Conservation (phyloP, 1,140 invertebrate genomes). For the Parasteatoda tepidariorum region DNA sequence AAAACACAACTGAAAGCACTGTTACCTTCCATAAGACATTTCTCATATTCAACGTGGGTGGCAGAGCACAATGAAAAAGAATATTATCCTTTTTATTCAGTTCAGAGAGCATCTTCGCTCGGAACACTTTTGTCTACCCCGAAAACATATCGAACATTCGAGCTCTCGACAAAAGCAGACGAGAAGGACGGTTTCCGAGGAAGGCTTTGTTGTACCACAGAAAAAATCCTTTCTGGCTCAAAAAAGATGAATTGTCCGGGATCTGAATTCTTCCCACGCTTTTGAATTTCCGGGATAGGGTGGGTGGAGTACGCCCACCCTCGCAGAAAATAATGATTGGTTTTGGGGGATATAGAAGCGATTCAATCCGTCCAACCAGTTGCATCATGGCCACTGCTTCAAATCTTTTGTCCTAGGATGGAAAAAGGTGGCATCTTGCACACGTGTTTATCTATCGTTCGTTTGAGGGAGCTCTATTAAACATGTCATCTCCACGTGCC, state of each 20-base stretch:
- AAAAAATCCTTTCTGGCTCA: slow-evolving; percentile 2
- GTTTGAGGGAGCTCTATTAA: not conserved
- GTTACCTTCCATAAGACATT: no score
- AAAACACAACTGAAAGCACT: no score
- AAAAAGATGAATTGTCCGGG: slow-evolving; percentile 27
- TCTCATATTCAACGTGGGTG: not conserved
- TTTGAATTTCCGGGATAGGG: not conserved
- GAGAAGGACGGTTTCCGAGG: not conserved
- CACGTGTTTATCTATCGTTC: not conserved
- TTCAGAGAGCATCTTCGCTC: not conserved
- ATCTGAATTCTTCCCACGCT: slow-evolving; percentile 5
- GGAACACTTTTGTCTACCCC: not conserved
- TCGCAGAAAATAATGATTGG: not conserved
- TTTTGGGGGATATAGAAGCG: not conserved
- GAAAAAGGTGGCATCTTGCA: not conserved
- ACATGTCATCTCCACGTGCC: not conserved
- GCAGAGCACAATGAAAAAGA: not conserved
- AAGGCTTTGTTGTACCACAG: not conserved
- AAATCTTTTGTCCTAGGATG: not conserved
- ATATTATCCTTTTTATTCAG: not conserved
- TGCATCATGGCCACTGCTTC: not conserved
- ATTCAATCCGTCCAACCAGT: slow-evolving; percentile 1
- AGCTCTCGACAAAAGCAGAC: not conserved
- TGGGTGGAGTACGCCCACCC: slow-evolving; percentile 9
- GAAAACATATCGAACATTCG: not conserved